Conservation (phyloP, 2,888 invertebrate genomes). For the Elmis aenea region DNA sequence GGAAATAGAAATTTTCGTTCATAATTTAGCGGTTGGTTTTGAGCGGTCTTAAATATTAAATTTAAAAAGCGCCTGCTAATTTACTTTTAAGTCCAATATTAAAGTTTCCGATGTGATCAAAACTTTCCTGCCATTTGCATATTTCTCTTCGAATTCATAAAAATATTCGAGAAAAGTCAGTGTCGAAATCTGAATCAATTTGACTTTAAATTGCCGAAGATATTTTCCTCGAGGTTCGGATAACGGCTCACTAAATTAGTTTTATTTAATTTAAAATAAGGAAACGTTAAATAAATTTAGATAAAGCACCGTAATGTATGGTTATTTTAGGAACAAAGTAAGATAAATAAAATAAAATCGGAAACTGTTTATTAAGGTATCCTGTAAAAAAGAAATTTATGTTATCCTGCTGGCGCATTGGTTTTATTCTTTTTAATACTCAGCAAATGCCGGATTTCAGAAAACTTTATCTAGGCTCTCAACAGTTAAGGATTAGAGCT, state of each 20-base stretch:
- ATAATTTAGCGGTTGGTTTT: no score
- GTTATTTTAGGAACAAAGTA: conserved; percentile 12
- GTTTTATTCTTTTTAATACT: conserved; percentile 12
- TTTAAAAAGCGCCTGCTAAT: no score
- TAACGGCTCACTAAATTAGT: no score
- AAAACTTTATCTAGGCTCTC: conserved; percentile 10
- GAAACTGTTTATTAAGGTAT: conserved; percentile 18
- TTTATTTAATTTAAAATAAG: no score
- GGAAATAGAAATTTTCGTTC: no score
- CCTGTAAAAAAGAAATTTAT: conserved; percentile 17
- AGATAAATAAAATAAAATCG: conserved; percentile 19
- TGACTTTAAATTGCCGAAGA: conserved; percentile 10
- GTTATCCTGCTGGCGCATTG: conserved; percentile 13
- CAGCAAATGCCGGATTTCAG: conserved; percentile 9
- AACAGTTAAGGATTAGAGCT: conserved; percentile 15
- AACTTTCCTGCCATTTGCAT: conserved; percentile 11
- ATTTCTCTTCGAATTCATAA: conserved; percentile 12
- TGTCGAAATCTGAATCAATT: conserved; percentile 13
- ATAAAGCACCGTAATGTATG: conserved; percentile 4
- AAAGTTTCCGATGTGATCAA: conserved; percentile 10
- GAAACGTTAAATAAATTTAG: no score
- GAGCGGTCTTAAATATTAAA: no score
- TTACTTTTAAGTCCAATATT: no score
- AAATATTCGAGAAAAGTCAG: conserved; percentile 11
- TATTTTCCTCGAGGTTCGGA: conserved; percentile 8